Conservation (phyloP, 2,888 invertebrate species). For the Eledona agricola region DNA sequence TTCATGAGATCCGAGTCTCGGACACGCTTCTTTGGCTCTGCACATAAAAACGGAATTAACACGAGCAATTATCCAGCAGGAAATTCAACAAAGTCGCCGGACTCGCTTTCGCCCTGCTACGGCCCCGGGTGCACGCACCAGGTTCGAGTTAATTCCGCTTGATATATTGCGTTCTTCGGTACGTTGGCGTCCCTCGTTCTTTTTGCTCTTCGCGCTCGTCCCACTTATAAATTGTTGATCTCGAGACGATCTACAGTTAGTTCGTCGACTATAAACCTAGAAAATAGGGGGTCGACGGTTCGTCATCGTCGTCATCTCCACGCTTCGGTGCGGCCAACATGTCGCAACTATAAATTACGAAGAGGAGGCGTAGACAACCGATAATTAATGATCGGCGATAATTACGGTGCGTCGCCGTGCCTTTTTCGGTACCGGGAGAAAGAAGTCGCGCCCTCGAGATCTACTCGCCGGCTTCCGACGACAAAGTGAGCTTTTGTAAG, state of each 20-base stretch:
- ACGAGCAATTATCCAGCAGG: too few species aligned
- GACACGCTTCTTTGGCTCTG: too few species aligned
- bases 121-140: too few species aligned
- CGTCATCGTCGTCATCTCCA: too few species aligned
- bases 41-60: too few species aligned
- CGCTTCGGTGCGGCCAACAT: constrained; percentile 29
- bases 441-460: constrained; percentile 3
- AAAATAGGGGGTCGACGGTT: constrained; percentile 26
- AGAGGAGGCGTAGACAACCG: constrained; percentile 32
- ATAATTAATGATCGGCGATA: constrained; percentile 33
- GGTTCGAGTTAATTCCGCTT: too few species aligned
- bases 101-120: too few species aligned
- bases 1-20: constrained; percentile 1
- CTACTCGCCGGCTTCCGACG: constrained; percentile 3
- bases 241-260: constrained; percentile 29
- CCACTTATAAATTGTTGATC: constrained; percentile 30
- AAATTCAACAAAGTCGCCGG: too few species aligned
- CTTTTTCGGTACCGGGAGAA: constrained; percentile 1
- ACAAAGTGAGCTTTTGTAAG: constrained; percentile 24
- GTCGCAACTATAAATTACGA: constrained; percentile 31
- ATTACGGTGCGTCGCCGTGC: constrained; percentile 15
- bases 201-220: constrained; percentile 12
- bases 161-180: too few species aligned
- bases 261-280: constrained; percentile 29
- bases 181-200: too few species aligned